A percentile compares a stretch with the other conserved stretches of the same genome.
Conservation (phyloP, 1,140 invertebrate species). For the Brachionus rubens region DNA sequence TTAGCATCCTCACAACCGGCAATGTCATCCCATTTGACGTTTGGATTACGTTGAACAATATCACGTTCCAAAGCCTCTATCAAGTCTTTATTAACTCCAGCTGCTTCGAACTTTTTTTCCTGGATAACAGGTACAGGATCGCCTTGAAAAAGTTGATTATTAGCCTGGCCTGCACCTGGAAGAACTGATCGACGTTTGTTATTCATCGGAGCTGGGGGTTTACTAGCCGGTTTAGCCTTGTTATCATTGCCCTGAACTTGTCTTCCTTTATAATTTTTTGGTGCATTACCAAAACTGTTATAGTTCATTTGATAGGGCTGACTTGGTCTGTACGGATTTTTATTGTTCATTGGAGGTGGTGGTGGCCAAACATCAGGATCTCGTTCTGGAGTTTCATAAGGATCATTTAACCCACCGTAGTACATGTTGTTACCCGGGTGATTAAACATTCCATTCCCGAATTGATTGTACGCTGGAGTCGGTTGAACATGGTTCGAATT, state of each 20-base stretch:
- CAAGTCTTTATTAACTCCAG: constrained; percentile 82
- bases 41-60: constrained; percentile 95
- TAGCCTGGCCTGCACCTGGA: background rate
- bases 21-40: constrained; percentile 91
- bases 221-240: background rate
- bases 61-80: constrained; percentile 93
- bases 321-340: constrained; percentile 56
- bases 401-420: constrained; percentile 49
- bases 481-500: constrained; percentile 59
- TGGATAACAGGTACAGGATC: constrained; percentile 8
- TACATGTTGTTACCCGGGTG: background rate
- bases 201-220: constrained; percentile 48
- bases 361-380: constrained; percentile 77
- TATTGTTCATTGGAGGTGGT: constrained; percentile 76
- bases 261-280: constrained; percentile 45
- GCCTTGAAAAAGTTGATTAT: constrained; percentile 47
- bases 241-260: background rate
- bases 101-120: constrained; percentile 74
- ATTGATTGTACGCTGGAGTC: background rate
- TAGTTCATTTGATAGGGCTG: constrained; percentile 52
- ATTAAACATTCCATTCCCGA: background rate
- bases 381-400: constrained; percentile 66
- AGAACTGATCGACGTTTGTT: constrained; percentile 14
- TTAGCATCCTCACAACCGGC: constrained; percentile 93
- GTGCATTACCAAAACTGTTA: constrained; percentile 50